phyloP scores from a whole-genome alignment of 2,797 vertebrate genomes.

The Apodemus agrarius region DNA sequence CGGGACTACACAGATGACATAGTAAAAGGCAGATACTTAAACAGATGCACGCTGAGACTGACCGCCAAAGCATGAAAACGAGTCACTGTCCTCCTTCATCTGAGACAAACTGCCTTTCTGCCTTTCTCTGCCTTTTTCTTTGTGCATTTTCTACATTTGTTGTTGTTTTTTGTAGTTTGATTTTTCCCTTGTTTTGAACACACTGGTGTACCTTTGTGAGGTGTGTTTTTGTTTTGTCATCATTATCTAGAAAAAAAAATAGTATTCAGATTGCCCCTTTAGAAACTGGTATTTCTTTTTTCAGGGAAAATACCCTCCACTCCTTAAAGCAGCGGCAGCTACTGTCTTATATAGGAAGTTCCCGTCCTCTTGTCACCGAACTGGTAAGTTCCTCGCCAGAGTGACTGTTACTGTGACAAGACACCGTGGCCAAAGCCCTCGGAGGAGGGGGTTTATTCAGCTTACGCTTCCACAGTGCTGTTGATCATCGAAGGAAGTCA shows the following conservation, averaged over 20 bases:
- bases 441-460: neutral
- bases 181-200: neutral
- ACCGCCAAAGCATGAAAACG: neutral
- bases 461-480: too few relatives aligned
- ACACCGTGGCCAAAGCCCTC: neutral
- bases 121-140: neutral
- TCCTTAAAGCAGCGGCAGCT: conserved; percentile 92
- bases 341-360: conserved; percentile 87
- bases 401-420: neutral
- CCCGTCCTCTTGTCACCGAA: conserved; percentile 95
- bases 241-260: neutral
- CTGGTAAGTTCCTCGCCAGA: conserved; percentile 88
- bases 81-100: neutral
- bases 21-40: neutral
- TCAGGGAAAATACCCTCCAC: conserved; percentile 98
- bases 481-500: neutral
- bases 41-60: neutral
- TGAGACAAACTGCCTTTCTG: neutral
- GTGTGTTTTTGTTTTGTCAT: neutral
- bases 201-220: neutral
- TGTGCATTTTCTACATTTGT: conserved; percentile 29
- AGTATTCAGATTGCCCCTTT: conserved; percentile 1
- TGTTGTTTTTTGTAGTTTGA: neutral
- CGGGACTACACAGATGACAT: neutral
- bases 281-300: conserved; percentile 52